Conservation (phyloP, 2,113 vertebrate species). For the Caretta caretta region DNA sequence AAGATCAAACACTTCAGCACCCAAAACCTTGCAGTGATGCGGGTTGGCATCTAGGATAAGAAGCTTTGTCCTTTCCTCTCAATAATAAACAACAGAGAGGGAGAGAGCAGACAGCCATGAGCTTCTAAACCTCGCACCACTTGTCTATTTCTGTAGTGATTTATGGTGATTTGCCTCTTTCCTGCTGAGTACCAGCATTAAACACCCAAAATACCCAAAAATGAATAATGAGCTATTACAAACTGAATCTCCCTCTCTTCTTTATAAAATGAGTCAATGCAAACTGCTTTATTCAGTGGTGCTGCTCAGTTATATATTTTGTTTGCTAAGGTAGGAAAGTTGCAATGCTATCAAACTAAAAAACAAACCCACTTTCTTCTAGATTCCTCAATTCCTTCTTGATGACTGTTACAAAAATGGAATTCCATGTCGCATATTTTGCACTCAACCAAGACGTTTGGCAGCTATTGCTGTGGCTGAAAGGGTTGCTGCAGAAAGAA, state of each 20-base stretch:
- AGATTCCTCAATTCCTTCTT: conserved; percentile 97
- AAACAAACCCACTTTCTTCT: conserved; percentile 40
- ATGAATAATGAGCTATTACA: not conserved
- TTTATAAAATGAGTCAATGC: not conserved
- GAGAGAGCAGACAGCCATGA: not conserved
- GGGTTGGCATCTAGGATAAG: not conserved
- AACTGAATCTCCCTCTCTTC: not conserved
- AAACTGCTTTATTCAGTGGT: fast-evolving
- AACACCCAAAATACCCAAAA: not conserved
- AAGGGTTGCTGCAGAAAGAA: conserved; percentile 94
- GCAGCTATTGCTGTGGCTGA: conserved; percentile 94
- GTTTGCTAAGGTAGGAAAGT: not conserved
- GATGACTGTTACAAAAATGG: conserved; percentile 88
- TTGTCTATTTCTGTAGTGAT: not conserved
- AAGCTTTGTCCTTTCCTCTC: not conserved
- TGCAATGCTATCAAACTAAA: not conserved
- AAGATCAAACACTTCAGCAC: not conserved
- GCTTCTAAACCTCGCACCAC: not conserved
- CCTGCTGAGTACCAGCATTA: not conserved
- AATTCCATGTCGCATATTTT: conserved; percentile 92
- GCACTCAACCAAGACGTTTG: conserved; percentile 94
- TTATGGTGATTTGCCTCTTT: not conserved
- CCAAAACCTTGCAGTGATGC: not conserved
- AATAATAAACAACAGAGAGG: not conserved
- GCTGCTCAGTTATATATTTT: not conserved